phyloP scores from a whole-genome alignment of 2,113 vertebrate genomes.

The Calypte anna region DNA sequence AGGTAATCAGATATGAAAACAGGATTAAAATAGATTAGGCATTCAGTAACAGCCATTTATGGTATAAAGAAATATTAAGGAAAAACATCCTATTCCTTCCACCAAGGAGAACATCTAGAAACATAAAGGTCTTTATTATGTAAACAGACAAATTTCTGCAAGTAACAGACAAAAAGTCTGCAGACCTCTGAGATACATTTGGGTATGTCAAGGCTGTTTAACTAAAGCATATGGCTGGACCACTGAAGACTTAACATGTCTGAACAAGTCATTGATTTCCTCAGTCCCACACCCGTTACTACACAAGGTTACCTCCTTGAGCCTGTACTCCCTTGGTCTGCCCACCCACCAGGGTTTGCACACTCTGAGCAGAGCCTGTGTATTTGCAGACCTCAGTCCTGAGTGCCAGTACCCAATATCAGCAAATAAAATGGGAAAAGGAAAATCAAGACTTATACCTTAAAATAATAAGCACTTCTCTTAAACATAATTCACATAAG shows the following conservation, averaged over 20 bases:
- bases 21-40: not conserved
- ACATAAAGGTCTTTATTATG: not conserved
- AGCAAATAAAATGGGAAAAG: not conserved
- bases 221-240: not conserved
- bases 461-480: not conserved
- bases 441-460: not conserved
- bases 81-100: not conserved
- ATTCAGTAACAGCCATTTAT: not conserved
- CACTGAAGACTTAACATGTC: not conserved
- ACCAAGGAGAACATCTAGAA: not conserved
- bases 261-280: not conserved
- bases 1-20: not conserved
- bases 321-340: not conserved
- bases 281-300: not conserved
- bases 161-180: not conserved
- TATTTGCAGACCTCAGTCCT: not conserved
- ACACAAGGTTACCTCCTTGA: not conserved
- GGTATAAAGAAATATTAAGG: not conserved
- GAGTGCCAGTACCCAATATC: not conserved
- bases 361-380: not conserved
- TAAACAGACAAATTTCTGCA: not conserved
- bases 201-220: accelerated
- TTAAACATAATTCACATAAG: not conserved
- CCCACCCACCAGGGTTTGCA: not conserved
- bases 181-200: not conserved